A percentile compares a stretch with the other conserved stretches of the same genome.
phyloP scores from a whole-genome alignment of 1,140 invertebrate species.

The Trachymyrmex cornetzi region DNA sequence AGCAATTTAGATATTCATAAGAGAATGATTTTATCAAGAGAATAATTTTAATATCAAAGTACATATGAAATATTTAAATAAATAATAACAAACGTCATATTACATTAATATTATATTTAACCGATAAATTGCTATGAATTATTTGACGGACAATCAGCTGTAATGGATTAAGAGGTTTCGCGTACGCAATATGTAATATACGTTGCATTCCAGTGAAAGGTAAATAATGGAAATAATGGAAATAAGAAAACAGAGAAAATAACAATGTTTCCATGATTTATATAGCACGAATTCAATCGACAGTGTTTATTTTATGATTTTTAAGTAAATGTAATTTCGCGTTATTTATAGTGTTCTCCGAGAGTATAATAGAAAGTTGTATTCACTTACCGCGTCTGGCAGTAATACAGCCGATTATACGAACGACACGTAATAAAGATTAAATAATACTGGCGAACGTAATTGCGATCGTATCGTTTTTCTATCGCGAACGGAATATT shows the following conservation, averaged over 20 bases:
- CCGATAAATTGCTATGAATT: not conserved
- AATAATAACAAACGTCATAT: not conserved
- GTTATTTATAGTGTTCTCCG: not conserved
- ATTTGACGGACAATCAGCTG: not conserved
- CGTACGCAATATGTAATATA: not conserved
- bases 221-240: not conserved
- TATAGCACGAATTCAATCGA: not conserved
- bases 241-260: not conserved
- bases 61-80: not conserved
- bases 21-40: not conserved
- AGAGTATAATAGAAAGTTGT: slow-evolving; percentile 9
- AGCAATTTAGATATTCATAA: not conserved
- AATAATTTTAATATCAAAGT: not conserved
- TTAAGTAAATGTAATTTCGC: slow-evolving; percentile 15
- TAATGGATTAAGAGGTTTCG: not conserved
- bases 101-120: not conserved
- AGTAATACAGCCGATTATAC: slow-evolving; percentile 19
- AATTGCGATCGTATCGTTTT: not conserved
- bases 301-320: slow-evolving; percentile 1
- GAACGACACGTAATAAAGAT: slow-evolving; percentile 24
- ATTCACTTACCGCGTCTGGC: not conserved
- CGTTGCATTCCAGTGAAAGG: not conserved
- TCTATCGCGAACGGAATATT: not conserved
- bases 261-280: not conserved
- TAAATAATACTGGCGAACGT: slow-evolving; percentile 28